Base-by-base conservation (phyloP, 2,797 vertebrate genomes). In the Myripristis murdjan region DNA sequence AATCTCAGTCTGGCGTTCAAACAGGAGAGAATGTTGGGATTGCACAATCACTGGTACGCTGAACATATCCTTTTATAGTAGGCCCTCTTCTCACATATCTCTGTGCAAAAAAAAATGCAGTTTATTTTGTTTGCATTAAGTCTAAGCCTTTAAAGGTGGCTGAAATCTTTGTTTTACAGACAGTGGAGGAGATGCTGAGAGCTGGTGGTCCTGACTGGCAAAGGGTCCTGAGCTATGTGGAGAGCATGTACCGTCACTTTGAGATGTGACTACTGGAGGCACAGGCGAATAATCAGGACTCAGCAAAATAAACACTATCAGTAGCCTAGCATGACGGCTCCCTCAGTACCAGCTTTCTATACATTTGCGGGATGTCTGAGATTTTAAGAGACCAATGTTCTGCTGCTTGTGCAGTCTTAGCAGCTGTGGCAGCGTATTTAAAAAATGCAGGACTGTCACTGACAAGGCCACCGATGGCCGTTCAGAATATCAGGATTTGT, bases 171-270 rank as follows among this genome's bases (percentile, higher is more conserved):
- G 51, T 23, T 70, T 10, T n/a, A 64, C 84, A 96, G 95, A 95
- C 92, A 0, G 70, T 90, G 15, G 95, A 95, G 53, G 94, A 96
- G 86, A 95, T 96, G 94, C 88, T 95, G 63, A 88, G 90, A 57
- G 62, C 61, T 0, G 95, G 94, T 5, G 95, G 95, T 37, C 95
- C 95, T 1, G 95, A 96, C 79, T 96, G 95, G 95, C 95, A 96
- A 67, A 87, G 92, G 67, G 95, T 96, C 64, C 88, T 96, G 89
- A 91, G 87, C 77, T 96, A 96, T 14, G 93, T 96, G 64, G 95
- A 96, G 87, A 93, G 87, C 77, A 93, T 96, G 78, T 96, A 95
- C 83, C 91, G 90, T 22, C 94, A 95, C 84, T 96, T 96, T 92
- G 95, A 96, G 86, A 96, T 95, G 92, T 95, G 88, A 89, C 46